These are phyloP conservation scores for Clusia tigrina DNA, from an alignment of 2,888 invertebrate species.

Conservation along the genomic window DNA sequence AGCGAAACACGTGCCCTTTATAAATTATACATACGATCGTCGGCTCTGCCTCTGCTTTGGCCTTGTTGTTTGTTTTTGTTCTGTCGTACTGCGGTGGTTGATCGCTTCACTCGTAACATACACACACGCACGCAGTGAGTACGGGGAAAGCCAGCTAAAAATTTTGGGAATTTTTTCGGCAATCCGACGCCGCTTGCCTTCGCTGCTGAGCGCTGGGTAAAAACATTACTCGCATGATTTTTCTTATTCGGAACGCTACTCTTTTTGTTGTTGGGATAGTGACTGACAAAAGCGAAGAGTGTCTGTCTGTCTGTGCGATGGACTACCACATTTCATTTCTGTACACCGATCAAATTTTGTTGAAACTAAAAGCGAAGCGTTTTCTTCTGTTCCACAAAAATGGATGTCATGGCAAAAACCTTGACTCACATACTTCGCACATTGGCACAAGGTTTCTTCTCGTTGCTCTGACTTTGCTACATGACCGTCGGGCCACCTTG, in stretches of 20 bases:
- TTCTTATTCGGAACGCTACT: conserved; percentile 44
- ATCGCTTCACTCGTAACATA: neutral
- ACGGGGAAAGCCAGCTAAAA: conserved; percentile 25
- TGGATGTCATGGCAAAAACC: conserved; percentile 27
- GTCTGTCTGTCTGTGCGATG: neutral
- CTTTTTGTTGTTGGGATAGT: neutral
- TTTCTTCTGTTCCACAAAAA: neutral
- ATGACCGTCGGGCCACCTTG: conserved; percentile 38
- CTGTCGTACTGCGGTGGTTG: neutral
- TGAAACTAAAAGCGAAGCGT: no score
- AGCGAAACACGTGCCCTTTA: no score
- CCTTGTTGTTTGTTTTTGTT: neutral
- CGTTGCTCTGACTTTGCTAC: conserved; percentile 2
- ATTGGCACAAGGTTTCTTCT: neutral
- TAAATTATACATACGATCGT: neutral
- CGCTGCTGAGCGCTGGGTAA: conserved; percentile 49
- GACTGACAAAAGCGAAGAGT: neutral
- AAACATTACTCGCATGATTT: conserved; percentile 54
- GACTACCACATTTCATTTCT: neutral
- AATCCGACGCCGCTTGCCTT: conserved; percentile 6
- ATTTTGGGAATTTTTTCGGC: conserved; percentile 27
- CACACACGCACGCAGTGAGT: neutral
- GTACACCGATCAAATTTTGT: neutral
- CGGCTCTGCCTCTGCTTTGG: no score
- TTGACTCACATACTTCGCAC: conserved; percentile 19